Evolutionary conservation across 2,113 vertebrate genomes (phyloP), one percentile per base, ranked within the genome.

Genomic region (Ammodytes marinus): DNA sequence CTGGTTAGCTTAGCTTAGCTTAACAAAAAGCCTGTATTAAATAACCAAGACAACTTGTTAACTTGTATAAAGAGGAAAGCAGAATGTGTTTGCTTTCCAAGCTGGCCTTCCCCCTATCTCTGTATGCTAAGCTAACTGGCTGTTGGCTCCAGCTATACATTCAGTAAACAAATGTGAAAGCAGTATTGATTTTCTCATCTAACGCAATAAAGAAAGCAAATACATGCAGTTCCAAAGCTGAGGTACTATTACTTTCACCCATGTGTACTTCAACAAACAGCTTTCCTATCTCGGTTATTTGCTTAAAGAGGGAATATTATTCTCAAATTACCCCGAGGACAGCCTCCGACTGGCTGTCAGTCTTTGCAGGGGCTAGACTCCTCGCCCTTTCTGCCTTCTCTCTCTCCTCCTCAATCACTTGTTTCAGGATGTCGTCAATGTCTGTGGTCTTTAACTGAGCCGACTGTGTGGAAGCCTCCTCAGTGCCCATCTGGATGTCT

Each of bases 361-460:
- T 37, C 43, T 72, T 85, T 15, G 55, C 64, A 63, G 79, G 58
- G 5, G 54, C 58, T 42, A 72, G 77, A 17, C 39, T 88, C 37
- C 82, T 84, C 12, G 74, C 88, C 54, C 61, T 75, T 15, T 69
- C 69, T 9, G 81, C 87, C 68, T 92, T 88, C 70, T 81, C 84
- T 27, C 84, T 65, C 83, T 93, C 92, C 79, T 90, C 87, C 77
- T 92, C 90, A 3, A 92, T 91, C 59, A 91, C 91, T 52, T 90
- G 77, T 70, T 92, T 90, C 37, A 92, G 87, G 73, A 94, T 89
- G 65, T 94, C 90, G 15, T 93, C 92, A 10, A 91, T 76, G 79
- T 92, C 90, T 40, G 69, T 85, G 80, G 42, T 87, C 71, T 79
- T 77, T 0, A 85, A 49, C 57, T 69, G 73, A 3, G 66, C 47